phyloP scores from a whole-genome alignment of 2,797 vertebrate species.

The Sebastes trivittatus region DNA sequence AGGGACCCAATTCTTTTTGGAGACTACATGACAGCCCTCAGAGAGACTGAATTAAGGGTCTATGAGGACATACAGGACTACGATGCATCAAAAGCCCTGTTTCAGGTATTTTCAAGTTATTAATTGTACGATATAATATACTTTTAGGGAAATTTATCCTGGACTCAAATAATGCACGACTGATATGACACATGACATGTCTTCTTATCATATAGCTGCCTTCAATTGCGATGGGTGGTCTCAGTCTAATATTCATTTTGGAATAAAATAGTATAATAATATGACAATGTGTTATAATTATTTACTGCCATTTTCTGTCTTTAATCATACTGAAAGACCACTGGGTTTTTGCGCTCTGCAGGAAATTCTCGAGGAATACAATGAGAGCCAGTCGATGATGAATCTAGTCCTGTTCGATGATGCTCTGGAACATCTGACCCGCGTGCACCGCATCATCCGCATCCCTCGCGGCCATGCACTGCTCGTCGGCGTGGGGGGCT shows the following conservation, averaged over 20 bases:
- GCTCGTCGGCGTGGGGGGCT: conserved; percentile 93
- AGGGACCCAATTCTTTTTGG: conserved; percentile 94
- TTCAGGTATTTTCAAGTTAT: conserved; percentile 84
- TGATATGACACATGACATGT: background rate
- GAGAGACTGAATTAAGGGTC: conserved; percentile 85
- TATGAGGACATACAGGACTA: conserved; percentile 97
- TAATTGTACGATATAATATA: background rate
- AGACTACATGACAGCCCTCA: conserved; percentile 91
- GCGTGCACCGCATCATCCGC: conserved; percentile 90
- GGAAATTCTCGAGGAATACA: conserved; percentile 97
- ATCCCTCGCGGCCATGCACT: conserved; percentile 92
- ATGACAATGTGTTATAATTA: background rate
- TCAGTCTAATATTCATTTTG: background rate
- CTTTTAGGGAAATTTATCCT: background rate
- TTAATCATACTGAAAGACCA: background rate
- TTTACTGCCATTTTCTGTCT: background rate
- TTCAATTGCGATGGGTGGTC: background rate
- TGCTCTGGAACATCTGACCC: conserved; percentile 93
- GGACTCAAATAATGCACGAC: background rate
- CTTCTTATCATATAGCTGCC: background rate
- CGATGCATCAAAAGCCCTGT: conserved; percentile 90
- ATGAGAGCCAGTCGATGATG: conserved; percentile 88
- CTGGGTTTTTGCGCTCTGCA: conserved; percentile 55
- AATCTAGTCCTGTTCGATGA: conserved; percentile 95
- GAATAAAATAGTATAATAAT: background rate